Base-by-base conservation (phyloP, 2,113 vertebrate species). In the Stigmatopora argus region DNA sequence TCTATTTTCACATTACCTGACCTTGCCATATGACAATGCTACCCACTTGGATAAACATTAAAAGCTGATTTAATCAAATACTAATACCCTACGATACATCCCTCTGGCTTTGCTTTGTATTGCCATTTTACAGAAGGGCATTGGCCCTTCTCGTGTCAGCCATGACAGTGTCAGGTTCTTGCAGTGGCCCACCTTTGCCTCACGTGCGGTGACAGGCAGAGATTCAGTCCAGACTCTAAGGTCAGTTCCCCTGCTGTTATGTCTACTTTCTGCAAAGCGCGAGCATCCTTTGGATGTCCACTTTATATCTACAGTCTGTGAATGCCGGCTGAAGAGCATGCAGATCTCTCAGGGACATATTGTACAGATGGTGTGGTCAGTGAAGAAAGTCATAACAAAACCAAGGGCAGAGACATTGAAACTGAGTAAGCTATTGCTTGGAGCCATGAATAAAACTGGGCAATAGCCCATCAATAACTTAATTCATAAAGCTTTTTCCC, bases 221-320 rank as follows among this genome's bases (percentile, higher is more conserved):
- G 56, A 69, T 78, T 73, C 62, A 62, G 58, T 75, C 35, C 69
- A 74, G 71, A 69, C 75, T 64, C 72, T 46, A 3, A 64, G 72
- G 78, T 78, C 71, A 73, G 64, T 18, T 68, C 71, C 62, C 76
- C 75, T 65, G 77, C 76, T 75, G 62, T 78, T 70, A 72, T 73
- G 73, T 62, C 63, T 48, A 34, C 61, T 2, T 53, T 59, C 18
- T 64, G 19, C 31, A 44, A 55, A 76, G 46, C 57, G 47, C 49
- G 8, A 34, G 44, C 56, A 71, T 31, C 53, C 67, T 77, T 65
- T 75, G 59, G 63, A 49, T 62, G 56, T 44, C 56, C 35, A 21
- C n/a, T 62, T 26, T 67, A 49, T 47, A 18, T 63, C 34, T 35
- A 41, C 35, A 57, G 58, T 73, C 45, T 63, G 56, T 19, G 38